Evolutionary conservation across 2,888 invertebrate genomes (phyloP).

Genomic region (Zaprionus lineosus): DNA sequence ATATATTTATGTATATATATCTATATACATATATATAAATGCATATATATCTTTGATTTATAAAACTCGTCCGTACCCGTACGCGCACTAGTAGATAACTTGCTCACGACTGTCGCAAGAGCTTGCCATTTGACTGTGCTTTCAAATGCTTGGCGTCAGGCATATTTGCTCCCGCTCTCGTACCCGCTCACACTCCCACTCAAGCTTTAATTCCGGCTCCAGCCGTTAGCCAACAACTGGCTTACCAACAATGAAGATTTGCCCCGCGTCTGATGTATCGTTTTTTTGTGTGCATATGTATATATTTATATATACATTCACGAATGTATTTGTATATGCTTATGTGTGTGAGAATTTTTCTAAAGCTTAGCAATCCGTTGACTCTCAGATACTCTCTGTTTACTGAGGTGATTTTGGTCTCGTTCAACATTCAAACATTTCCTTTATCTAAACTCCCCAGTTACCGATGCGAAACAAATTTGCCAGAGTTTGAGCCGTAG

Average conservation of each 20-base stretch:
- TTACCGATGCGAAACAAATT: constrained; percentile 52
- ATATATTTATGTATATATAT: constrained; percentile 2
- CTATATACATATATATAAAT: background rate
- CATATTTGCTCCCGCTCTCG: constrained; percentile 33
- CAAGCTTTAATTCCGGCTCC: too few species aligned
- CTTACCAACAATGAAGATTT: too few species aligned
- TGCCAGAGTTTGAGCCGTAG: constrained; percentile 17
- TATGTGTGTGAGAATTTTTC: background rate
- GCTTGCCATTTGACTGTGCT: constrained; percentile 49
- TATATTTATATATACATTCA: too few species aligned
- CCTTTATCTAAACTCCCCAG: background rate
- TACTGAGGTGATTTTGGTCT: constrained; percentile 38
- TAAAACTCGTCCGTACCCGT: constrained; percentile 64
- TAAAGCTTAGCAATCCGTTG: constrained; percentile 19
- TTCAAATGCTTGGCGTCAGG: constrained; percentile 12
- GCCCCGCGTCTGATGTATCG: too few species aligned
- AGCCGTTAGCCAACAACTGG: too few species aligned
- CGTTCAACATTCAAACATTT: constrained; percentile 26
- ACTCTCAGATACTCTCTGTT: constrained; percentile 29
- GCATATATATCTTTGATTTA: background rate
- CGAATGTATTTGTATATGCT: constrained; percentile 1
- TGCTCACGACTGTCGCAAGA: constrained; percentile 74
- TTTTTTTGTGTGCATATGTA: too few species aligned
- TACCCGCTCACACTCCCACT: too few species aligned
- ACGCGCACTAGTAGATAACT: constrained; percentile 77